Evolutionary conservation across 2,888 invertebrate species (phyloP).

Genomic region (Drosophila mercatorum): DNA sequence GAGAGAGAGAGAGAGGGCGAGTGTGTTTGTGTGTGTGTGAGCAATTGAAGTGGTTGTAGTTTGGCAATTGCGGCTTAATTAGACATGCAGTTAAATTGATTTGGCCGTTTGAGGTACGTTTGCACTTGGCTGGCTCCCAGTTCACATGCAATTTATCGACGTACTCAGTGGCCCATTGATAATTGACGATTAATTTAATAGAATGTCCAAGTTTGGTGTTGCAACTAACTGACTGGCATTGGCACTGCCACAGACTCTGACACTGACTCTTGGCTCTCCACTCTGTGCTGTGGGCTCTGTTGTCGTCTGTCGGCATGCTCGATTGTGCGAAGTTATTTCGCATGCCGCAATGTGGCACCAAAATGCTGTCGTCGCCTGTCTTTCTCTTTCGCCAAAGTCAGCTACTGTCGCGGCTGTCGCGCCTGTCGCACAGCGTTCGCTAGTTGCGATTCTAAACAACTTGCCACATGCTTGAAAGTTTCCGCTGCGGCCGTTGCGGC

Average conservation of each 20-base stretch:
- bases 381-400: slow-evolving; percentile 16
- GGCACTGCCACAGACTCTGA: slow-evolving; percentile 12
- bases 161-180: slow-evolving; percentile 62
- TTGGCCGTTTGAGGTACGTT: slow-evolving; percentile 49
- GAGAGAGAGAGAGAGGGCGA: neutral
- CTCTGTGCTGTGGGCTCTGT: slow-evolving; percentile 10
- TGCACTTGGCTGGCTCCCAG: slow-evolving; percentile 1
- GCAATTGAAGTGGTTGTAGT: slow-evolving; percentile 43
- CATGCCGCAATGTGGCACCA: slow-evolving; percentile 80
- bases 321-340: slow-evolving; percentile 81
- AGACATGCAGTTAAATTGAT: slow-evolving; percentile 71
- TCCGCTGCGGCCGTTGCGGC: slow-evolving; percentile 36
- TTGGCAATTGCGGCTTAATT: slow-evolving; percentile 71
- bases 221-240: slow-evolving; percentile 31
- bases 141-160: slow-evolving; percentile 41
- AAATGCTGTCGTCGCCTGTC: slow-evolving; percentile 72
- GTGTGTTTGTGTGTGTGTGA: neutral
- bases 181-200: slow-evolving; percentile 81
- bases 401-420: slow-evolving; percentile 19
- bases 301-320: slow-evolving; percentile 72
- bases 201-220: slow-evolving; percentile 80
- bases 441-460: slow-evolving; percentile 80
- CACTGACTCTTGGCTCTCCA: slow-evolving; percentile 8
- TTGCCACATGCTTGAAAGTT: slow-evolving; percentile 77
- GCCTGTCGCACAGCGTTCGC: slow-evolving; percentile 34